Percentiles rank a stretch among this genome's conserved stretches.
These are phyloP conservation scores for Anolis apletophallus DNA, from an alignment of 2,797 vertebrate genomes.

Conservation along the genomic window DNA sequence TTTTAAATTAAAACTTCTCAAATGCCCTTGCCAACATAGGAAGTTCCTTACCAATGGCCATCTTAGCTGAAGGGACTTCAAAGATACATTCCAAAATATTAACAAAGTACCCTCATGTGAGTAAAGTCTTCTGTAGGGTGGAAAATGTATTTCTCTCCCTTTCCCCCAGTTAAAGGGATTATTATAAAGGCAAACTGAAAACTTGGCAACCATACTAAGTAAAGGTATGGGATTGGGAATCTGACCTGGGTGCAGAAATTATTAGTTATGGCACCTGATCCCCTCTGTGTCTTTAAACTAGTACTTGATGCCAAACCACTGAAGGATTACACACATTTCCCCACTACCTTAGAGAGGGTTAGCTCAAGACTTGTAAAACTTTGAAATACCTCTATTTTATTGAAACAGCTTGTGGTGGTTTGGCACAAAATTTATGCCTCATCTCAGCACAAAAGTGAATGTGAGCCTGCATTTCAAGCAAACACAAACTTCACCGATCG, in stretches of 20 bases:
- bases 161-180: not conserved
- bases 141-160: too few species aligned
- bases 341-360: not conserved
- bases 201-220: not conserved
- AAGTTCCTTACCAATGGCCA: not conserved
- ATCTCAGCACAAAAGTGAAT: not conserved
- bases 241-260: not conserved
- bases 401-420: accelerated
- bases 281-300: not conserved
- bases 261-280: not conserved
- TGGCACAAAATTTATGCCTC: not conserved
- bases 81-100: too few species aligned
- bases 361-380: not conserved
- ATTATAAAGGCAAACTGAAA: not conserved
- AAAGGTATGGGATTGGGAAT: not conserved
- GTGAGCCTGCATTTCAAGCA: conserved; percentile 26
- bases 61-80: not conserved
- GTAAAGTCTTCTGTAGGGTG: not conserved
- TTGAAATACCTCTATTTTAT: conserved; percentile 5
- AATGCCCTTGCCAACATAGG: too few species aligned
- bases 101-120: not conserved
- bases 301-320: not conserved
- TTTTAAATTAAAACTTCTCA: too few species aligned
- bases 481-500: not conserved
- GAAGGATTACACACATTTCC: not conserved